A percentile compares a stretch with the other conserved stretches of the same genome.
Conservation (phyloP, 2,888 invertebrate species). For the Drosophila anomelani region DNA sequence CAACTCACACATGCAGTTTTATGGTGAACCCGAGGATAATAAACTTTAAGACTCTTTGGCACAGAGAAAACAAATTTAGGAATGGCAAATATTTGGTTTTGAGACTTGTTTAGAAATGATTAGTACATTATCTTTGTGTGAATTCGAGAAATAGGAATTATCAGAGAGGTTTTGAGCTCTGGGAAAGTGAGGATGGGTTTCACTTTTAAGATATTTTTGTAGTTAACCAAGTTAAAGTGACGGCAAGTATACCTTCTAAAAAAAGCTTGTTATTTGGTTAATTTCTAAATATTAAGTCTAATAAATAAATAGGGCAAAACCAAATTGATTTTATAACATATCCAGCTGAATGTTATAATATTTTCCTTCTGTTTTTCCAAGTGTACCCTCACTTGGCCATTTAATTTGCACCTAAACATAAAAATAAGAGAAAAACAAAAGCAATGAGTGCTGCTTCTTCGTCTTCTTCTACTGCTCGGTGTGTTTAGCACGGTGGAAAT, state of each 20-base stretch:
- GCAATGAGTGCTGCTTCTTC: not conserved
- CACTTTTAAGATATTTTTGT: too few relatives aligned
- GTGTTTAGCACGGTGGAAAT: constrained; percentile 51
- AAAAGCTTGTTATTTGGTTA: too few relatives aligned
- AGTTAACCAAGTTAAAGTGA: too few relatives aligned
- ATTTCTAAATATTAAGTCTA: too few relatives aligned
- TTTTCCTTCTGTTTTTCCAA: not conserved
- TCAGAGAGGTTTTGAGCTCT: not conserved
- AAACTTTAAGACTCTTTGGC: constrained; percentile 2
- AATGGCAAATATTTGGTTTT: not conserved
- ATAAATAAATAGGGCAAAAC: not conserved
- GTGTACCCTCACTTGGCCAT: constrained; percentile 6
- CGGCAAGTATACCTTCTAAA: too few relatives aligned
- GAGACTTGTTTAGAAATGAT: not conserved
- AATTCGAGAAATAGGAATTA: not conserved
- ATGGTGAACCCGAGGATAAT: constrained; percentile 9
- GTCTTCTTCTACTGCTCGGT: constrained; percentile 5
- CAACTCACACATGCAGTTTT: constrained; percentile 19
- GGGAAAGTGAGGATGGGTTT: too few relatives aligned
- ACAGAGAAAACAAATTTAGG: not conserved
- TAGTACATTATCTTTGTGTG: not conserved
- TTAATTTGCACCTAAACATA: constrained; percentile 30
- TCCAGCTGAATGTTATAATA: too few relatives aligned
- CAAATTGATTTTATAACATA: not conserved
- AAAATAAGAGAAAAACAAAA: constrained; percentile 2